Evolutionary conservation across 2,113 vertebrate genomes (phyloP), one percentile per base, ranked within the genome.

Genomic region (Myotis lucifugus): DNA sequence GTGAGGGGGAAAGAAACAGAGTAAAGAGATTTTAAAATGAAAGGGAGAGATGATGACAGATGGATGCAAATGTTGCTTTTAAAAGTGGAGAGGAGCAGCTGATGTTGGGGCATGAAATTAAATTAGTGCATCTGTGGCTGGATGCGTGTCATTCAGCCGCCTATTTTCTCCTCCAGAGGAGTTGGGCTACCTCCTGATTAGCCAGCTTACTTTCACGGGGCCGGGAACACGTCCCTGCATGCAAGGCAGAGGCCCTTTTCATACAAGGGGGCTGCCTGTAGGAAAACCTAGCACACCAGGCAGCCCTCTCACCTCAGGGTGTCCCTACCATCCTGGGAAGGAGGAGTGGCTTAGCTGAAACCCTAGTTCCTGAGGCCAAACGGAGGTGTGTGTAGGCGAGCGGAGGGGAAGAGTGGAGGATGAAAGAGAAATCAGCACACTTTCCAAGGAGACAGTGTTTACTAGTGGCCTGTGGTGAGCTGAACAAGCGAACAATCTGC

Each of bases 101-200:
- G 98, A 98, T 97, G 98, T 96, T 76, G 86, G 97, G 97, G 98
- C 97, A 97, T 98, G 98, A 99, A 99, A 99, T 99, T 99, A 99
- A 99, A 99, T 99, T 98, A 99, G 98, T 99, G 98, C 99, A 98
- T 98, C 98, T 98, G 98, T 98, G 99, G 98, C 98, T 98, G 97
- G 98, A 97, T 97, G 95, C 94, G 64, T 98, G 98, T 98, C 97
- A 97, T 96, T 97, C 97, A 97, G 97, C 95, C 93, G 97, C 96
- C 13, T 59, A 92, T 95, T 97, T 97, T 97, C 97, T 97, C 96
- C 95, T 97, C 96, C 97, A 88, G 98, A 98, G 98, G 98, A 98
- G 96, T 97, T 97, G 96, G 98, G 97, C 98, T 98, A 95, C 97
- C 97, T 97, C 92, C 0, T 81, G 93, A 97, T 98, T 56, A 76